Conservation (phyloP, 2,888 invertebrate species). For the Euclidia mi region DNA sequence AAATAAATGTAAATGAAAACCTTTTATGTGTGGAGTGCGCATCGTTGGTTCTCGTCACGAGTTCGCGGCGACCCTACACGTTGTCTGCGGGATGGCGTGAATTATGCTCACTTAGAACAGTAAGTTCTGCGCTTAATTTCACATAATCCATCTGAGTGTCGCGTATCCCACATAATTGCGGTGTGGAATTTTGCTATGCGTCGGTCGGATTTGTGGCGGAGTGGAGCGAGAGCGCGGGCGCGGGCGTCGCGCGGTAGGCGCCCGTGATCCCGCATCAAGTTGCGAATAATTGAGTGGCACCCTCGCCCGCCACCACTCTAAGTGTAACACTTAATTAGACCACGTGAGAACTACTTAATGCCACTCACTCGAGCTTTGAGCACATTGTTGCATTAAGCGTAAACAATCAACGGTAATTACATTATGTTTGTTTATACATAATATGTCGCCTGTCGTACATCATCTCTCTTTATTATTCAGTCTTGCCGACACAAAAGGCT, state of each 20-base stretch:
- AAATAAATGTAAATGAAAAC: conserved; percentile 29
- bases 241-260: conserved; percentile 25
- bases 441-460: conserved; percentile 39
- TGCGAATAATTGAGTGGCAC: conserved; percentile 84
- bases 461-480: conserved; percentile 42
- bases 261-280: conserved; percentile 85
- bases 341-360: conserved; percentile 81
- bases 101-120: conserved; percentile 82
- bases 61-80: conserved; percentile 29
- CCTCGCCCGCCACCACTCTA: conserved; percentile 72
- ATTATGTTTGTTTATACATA: conserved; percentile 43
- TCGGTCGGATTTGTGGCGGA: conserved; percentile 71
- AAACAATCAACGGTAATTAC: conserved; percentile 67
- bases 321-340: conserved; percentile 86
- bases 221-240: conserved; percentile 15
- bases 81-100: conserved; percentile 63
- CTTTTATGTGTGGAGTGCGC: conserved; percentile 16
- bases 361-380: conserved; percentile 69
- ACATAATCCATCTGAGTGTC: conserved; percentile 85
- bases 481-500: conserved; percentile 34
- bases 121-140: conserved; percentile 82
- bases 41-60: conserved; percentile 16
- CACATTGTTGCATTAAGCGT: conserved; percentile 72
- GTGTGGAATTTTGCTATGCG: conserved; percentile 79
- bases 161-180: conserved; percentile 82